A percentile compares a stretch with the other conserved stretches of the same genome.
Conservation (phyloP, 2,797 vertebrate species). For the Periophthalmus magnuspinnatus region DNA sequence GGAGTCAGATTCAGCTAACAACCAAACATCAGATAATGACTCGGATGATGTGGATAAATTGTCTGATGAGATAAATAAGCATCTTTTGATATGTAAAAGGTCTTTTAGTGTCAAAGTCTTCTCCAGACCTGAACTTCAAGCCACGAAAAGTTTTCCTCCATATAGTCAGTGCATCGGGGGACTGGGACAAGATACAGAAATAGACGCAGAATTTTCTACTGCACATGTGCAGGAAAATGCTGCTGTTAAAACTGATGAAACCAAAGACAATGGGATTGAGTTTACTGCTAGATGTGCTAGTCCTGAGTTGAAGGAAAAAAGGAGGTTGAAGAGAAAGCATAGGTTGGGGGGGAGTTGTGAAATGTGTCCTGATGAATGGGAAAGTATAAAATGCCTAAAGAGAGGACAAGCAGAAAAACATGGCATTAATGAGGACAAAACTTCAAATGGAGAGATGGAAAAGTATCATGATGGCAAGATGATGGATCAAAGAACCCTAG, state of each 20-base stretch:
- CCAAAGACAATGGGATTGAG: slow-evolving; percentile 17
- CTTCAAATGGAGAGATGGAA: slow-evolving; percentile 21
- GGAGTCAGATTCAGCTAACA: slow-evolving; percentile 27
- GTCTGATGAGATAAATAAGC: slow-evolving; percentile 27
- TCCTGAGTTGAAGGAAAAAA: slow-evolving; percentile 47
- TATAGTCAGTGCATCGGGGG: slow-evolving; percentile 66
- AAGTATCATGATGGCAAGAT: slow-evolving; percentile 13
- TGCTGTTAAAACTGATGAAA: slow-evolving; percentile 22
- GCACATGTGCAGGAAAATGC: slow-evolving; percentile 4
- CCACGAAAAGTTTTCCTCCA: slow-evolving; percentile 68
- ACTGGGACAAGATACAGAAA: slow-evolving; percentile 38
- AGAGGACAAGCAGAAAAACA: slow-evolving; percentile 30
- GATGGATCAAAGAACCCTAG: slow-evolving; percentile 5
- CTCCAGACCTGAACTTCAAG: slow-evolving; percentile 60
- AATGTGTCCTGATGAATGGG: slow-evolving; percentile 18
- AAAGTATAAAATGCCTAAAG: slow-evolving; percentile 32
- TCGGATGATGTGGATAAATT: slow-evolving; percentile 6
- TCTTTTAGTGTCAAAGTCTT: slow-evolving; percentile 20
- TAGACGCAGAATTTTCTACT: neutral
- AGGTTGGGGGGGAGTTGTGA: slow-evolving; percentile 53
- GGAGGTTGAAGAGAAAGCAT: slow-evolving; percentile 54
- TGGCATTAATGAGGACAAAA: slow-evolving; percentile 16
- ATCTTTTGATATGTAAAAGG: slow-evolving; percentile 11
- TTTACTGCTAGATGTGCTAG: slow-evolving; percentile 23
- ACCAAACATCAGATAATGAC: slow-evolving; percentile 29